phyloP scores from a whole-genome alignment of 1,140 invertebrate species.

The Hypothenemus hampei region DNA sequence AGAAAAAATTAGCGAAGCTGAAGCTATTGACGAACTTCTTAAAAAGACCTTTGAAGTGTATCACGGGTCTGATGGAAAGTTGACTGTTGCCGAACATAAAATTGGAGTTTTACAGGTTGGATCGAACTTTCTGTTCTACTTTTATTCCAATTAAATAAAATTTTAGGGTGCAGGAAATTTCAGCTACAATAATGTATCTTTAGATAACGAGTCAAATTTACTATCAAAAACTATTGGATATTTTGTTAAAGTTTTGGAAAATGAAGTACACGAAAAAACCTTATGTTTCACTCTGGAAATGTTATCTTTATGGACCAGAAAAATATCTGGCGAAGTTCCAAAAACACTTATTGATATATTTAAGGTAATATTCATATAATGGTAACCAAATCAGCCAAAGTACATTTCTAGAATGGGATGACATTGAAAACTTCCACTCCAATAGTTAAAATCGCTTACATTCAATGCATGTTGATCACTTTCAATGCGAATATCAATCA shows the following conservation, averaged over 20 bases:
- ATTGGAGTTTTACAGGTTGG: constrained; percentile 76
- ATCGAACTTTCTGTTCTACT: neutral
- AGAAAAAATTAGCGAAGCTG: constrained; percentile 64
- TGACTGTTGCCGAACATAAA: constrained; percentile 83
- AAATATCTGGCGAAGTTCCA: constrained; percentile 63
- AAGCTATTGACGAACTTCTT: constrained; percentile 64
- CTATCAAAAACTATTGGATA: constrained; percentile 59
- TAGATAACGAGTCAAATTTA: constrained; percentile 55
- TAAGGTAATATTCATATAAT: constrained; percentile 50
- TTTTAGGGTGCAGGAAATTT: constrained; percentile 72
- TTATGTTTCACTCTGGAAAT: constrained; percentile 74
- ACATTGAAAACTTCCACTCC: constrained; percentile 73
- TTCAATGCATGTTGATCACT: constrained; percentile 62
- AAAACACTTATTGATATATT: constrained; percentile 69
- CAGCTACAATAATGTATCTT: constrained; percentile 65
- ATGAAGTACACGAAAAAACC: constrained; percentile 90
- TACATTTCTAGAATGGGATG: constrained; percentile 62
- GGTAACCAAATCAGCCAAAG: neutral
- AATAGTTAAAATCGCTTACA: constrained; percentile 70
- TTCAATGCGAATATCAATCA: constrained; percentile 54
- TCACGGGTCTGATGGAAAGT: constrained; percentile 87
- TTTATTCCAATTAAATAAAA: constrained; percentile 7
- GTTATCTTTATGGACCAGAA: constrained; percentile 72
- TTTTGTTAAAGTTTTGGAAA: constrained; percentile 76
- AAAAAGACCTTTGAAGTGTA: constrained; percentile 76